These are phyloP conservation scores for Phenganax subtilis DNA, from an alignment of 92 coral and sea anemone genomes.

Conservation along the genomic window DNA sequence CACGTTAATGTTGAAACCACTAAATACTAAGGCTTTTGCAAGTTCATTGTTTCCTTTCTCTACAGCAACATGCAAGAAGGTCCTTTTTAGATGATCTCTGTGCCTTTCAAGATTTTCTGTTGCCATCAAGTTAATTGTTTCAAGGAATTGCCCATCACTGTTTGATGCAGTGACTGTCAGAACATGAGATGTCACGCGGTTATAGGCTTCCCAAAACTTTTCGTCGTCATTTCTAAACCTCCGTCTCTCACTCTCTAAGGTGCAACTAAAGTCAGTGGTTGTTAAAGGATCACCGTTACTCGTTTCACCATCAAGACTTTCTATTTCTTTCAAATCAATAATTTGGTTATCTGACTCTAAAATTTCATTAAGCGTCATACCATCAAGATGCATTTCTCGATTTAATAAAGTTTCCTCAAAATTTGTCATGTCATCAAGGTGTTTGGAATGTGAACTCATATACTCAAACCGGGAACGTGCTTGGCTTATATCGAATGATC, in stretches of 20 bases:
- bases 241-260: slow-evolving; percentile 43
- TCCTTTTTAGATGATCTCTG: slow-evolving; percentile 41
- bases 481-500: slow-evolving; percentile 34
- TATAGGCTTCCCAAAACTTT: slow-evolving; percentile 42
- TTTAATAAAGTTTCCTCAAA: slow-evolving; percentile 33
- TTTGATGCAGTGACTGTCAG: slow-evolving; percentile 21
- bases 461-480: slow-evolving; percentile 42
- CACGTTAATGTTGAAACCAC: slow-evolving; percentile 38
- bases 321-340: slow-evolving; percentile 8
- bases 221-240: slow-evolving; percentile 45
- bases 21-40: slow-evolving; percentile 45
- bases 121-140: slow-evolving; percentile 30
- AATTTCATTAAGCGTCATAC: slow-evolving; percentile 22
- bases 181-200: slow-evolving; percentile 23
- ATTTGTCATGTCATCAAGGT: slow-evolving; percentile 35
- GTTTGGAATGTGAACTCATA: slow-evolving; percentile 39
- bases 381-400: slow-evolving; percentile 43
- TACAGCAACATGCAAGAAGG: slow-evolving; percentile 44
- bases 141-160: slow-evolving; percentile 39
- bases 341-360: not conserved
- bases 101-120: slow-evolving; percentile 12
- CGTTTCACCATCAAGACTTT: not conserved
- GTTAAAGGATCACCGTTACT: not conserved
- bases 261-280: not conserved
- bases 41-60: slow-evolving; percentile 40